phyloP scores from a whole-genome alignment of 2,888 invertebrate genomes.

The Euproctis similis region DNA sequence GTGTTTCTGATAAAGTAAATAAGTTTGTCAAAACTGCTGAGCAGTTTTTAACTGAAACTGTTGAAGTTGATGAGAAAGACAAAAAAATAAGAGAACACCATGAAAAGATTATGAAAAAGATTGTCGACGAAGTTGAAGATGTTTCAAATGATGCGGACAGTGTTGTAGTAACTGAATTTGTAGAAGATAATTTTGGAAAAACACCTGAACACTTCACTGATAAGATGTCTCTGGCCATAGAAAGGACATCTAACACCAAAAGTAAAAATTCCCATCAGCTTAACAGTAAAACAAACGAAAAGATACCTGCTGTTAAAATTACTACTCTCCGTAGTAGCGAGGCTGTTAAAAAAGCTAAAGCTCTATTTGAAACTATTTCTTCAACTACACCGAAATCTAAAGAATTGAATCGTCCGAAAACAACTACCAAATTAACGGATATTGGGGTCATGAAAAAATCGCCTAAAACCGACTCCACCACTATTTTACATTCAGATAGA shows the following conservation, averaged over 20 bases:
- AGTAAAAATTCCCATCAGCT: slow-evolving; percentile 32
- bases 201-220: slow-evolving; percentile 21
- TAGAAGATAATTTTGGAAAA: slow-evolving; percentile 11
- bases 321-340: slow-evolving; percentile 75
- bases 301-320: slow-evolving; percentile 44
- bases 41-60: slow-evolving; percentile 57
- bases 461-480: slow-evolving; percentile 39
- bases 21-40: slow-evolving; percentile 79
- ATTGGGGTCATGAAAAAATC: slow-evolving; percentile 62
- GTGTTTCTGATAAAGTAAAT: slow-evolving; percentile 79
- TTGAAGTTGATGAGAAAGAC: slow-evolving; percentile 50
- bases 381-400: slow-evolving; percentile 48
- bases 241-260: slow-evolving; percentile 41
- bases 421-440: slow-evolving; percentile 64
- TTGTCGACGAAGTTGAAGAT: slow-evolving; percentile 41
- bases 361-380: slow-evolving; percentile 80
- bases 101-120: slow-evolving; percentile 58
- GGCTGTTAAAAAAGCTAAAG: slow-evolving; percentile 82
- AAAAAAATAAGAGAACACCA: slow-evolving; percentile 59
- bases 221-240: slow-evolving; percentile 33
- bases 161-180: slow-evolving; percentile 15
- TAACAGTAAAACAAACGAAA: slow-evolving; percentile 36
- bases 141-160: slow-evolving; percentile 25
- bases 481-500: slow-evolving; percentile 33
- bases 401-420: slow-evolving; percentile 31